These are phyloP conservation scores for Ptychadena robeensis DNA, from an alignment of 2,797 vertebrate species.

Conservation along the genomic window DNA sequence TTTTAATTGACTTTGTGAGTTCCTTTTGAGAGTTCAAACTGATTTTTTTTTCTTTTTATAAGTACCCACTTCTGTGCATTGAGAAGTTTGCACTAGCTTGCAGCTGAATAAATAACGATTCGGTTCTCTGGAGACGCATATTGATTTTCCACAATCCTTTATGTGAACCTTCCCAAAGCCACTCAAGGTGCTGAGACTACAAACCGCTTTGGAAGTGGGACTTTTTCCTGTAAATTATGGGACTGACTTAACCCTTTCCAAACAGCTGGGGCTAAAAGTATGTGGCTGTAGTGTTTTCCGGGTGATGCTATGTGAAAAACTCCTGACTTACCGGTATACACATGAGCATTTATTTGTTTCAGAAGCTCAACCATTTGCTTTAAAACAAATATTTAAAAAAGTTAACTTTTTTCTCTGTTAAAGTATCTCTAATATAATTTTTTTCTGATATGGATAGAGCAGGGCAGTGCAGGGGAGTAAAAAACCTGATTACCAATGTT, in stretches of 20 bases:
- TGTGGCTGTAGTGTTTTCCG: not conserved
- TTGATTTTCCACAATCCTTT: conserved; percentile 62
- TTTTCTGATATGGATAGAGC: no score
- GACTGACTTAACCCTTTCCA: conserved; percentile 41
- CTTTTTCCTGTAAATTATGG: conserved; percentile 35
- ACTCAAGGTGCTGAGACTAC: conserved; percentile 59
- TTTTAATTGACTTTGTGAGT: conserved; percentile 54
- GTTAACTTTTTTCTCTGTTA: no score
- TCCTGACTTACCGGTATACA: not conserved
- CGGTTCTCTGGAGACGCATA: conserved; percentile 53
- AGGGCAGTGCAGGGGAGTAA: no score
- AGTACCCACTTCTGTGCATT: conserved; percentile 60
- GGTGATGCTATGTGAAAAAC: not conserved
- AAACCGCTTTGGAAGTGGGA: conserved; percentile 46
- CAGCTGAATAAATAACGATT: conserved; percentile 60
- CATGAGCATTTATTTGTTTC: conserved; percentile 3
- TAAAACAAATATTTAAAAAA: not conserved
- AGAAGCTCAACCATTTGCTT: conserved; percentile 20
- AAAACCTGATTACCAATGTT: no score
- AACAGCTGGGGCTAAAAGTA: conserved; percentile 20
- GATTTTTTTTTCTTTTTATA: conserved; percentile 42
- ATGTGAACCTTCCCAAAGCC: conserved; percentile 56
- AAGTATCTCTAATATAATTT: no score
- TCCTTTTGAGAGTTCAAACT: conserved; percentile 54
- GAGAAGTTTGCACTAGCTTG: conserved; percentile 58